A percentile compares a stretch with the other conserved stretches of the same genome.
Evolutionary conservation across 2,888 invertebrate genomes (phyloP).

Genomic region (Bombylius major): DNA sequence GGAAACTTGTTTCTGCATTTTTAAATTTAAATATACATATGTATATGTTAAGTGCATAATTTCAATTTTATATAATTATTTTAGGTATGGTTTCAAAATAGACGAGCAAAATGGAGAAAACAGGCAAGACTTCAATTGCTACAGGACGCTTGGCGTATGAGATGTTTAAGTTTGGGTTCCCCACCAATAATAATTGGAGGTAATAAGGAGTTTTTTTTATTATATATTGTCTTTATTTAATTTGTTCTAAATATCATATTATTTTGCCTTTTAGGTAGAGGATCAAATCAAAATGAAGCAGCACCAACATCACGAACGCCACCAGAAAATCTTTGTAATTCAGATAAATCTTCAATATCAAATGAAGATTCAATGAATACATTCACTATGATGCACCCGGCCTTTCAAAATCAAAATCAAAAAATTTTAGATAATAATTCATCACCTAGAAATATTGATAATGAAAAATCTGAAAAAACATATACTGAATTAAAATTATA

Average conservation of each 20-base stretch:
- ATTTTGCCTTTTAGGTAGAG: constrained; percentile 1
- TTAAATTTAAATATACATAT: no score
- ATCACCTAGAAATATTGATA: neutral
- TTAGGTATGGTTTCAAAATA: constrained; percentile 86
- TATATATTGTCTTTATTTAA: neutral
- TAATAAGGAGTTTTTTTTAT: constrained; percentile 7
- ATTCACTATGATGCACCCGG: constrained; percentile 36
- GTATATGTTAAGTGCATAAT: no score
- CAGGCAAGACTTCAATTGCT: constrained; percentile 73
- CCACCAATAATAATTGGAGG: constrained; percentile 46
- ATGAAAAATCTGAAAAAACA: constrained; percentile 26
- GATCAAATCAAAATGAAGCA: constrained; percentile 4
- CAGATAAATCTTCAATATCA: constrained; percentile 17
- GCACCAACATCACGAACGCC: constrained; percentile 9
- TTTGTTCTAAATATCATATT: neutral
- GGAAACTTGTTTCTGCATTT: no score
- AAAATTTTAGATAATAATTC: neutral
- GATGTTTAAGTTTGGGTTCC: constrained; percentile 61
- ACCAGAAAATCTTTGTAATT: constrained; percentile 29
- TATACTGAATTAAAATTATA: constrained; percentile 35
- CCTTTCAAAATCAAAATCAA: constrained; percentile 24
- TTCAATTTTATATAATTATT: no score
- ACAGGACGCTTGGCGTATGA: constrained; percentile 85
- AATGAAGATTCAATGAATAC: constrained; percentile 16
- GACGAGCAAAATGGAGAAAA: constrained; percentile 83